Evolutionary conservation across 1,140 invertebrate genomes (phyloP), one percentile per base, ranked within the genome.

Genomic region (Sipha flava): DNA sequence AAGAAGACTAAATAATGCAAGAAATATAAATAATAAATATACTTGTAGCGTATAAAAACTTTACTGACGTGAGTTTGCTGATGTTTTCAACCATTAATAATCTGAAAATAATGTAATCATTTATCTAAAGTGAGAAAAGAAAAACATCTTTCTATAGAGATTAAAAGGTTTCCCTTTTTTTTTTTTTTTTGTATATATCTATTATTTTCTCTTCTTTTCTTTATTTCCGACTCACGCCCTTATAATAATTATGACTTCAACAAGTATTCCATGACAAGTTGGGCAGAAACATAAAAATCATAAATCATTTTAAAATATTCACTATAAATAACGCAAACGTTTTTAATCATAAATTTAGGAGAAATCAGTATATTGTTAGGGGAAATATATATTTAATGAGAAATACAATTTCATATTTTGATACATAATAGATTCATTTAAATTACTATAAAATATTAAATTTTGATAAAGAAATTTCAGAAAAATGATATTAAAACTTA

Each of bases 291-390:
- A 31, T 6, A 77, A 72, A 59, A 57, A 59, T 26, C 21, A 43
- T 77, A 77, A 77, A 77, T 77, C 34, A 59, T 77, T 77, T 40
- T 40, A 43, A 75, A 75, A n/a, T 37, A 75, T 75, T 75, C 72
- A 54, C 72, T 21, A 31, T 52, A 75, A 75, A 49, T n/a, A 52
- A 54, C 49, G 34, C 23, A 54, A 40, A 18, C 73, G 29, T 75
- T 52, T 43, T 40, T 31, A 40, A 40, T 52, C 34, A 59, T 77
- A 59, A 49, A 59, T 77, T 59, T 43, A 59, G 5, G 52, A 40
- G 37, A 59, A 47, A 29, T 12, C n/a, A 23, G 23, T 29, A 29
- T 7, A 23, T 43, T 18, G 12, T 43, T 66, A 66, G 5, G 26
- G 14, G 6, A 66, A 66, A 21, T 54, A 66, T 43, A 10, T 16